Base-by-base conservation (phyloP, 1,140 invertebrate species). In the Dinoponera quadriceps region DNA sequence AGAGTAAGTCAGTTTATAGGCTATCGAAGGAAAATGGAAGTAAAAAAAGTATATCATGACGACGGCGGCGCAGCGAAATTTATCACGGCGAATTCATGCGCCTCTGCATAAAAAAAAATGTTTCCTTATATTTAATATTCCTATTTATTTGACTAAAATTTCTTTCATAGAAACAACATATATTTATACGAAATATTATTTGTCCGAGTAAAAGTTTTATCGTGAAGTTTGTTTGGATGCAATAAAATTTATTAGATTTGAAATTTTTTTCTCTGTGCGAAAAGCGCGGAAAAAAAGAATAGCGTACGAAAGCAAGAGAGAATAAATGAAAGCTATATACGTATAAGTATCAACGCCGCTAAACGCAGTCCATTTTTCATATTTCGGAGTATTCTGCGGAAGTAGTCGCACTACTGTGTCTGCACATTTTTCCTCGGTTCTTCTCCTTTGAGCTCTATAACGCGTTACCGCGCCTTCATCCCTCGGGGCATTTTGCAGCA, bases 391-490 rank as follows among this genome's bases (percentile, higher is more conserved):
- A n/a, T n/a, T n/a, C 29, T 44, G 51, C 69, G 49, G 51, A 9
- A 71, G 69, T 71, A 25, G 29, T 69, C 44, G 49, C 75, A 71
- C 75, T 80, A 80, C 65, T n/a, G 75, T 71, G 65, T 71, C 75
- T 80, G 51, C 48, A 57, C 33, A 71, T 48, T 80, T 71, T 59
- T 27, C 33, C 75, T 25, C 20, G 44, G n/a, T 51, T 33, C 25
- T 63, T 44, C 62, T 71, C n/a, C 66, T 80, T 80, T 71, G 65
- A 69, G 65, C 33, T 80, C 75, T 80, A 59, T 71, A 80, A 80
- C 75, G 69, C 65, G 54, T 55, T 71, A 57, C 65, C 75, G 38
- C 65, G 75, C 51, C 75, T 80, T 51, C 68, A 44, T 80, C 65
- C 38, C 65, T 59, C 75, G 54, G 51, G 65, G 65, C 75, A 59